Evolutionary conservation across 2,113 vertebrate species (phyloP).

Genomic region (Morone saxatilis): DNA sequence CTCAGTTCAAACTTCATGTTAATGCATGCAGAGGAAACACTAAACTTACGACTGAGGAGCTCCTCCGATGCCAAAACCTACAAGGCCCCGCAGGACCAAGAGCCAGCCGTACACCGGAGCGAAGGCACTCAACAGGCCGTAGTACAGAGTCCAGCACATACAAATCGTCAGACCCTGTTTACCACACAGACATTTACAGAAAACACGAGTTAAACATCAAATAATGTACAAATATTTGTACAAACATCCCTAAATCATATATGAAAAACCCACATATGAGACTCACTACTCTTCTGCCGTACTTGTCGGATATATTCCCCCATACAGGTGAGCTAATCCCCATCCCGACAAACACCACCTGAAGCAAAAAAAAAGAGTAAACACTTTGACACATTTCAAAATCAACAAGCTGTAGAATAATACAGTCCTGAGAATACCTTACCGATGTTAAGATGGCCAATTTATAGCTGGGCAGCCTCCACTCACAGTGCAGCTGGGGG

Average conservation of each 20-base stretch:
- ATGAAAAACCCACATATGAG: not conserved
- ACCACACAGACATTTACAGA: conserved; percentile 56
- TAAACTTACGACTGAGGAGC: conserved; percentile 92
- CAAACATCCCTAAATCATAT: not conserved
- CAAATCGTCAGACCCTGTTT: conserved; percentile 85
- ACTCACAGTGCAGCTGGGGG: conserved; percentile 96
- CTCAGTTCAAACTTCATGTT: not conserved
- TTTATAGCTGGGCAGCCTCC: conserved; percentile 92
- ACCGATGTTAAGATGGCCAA: conserved; percentile 96
- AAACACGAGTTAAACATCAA: conserved; percentile 6
- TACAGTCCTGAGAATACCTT: conserved; percentile 45
- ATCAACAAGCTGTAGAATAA: not conserved
- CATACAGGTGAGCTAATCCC: conserved; percentile 92
- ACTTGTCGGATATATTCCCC: conserved; percentile 94
- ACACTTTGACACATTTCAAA: not conserved
- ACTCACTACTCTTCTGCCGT: conserved; percentile 94
- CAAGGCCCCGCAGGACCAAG: conserved; percentile 88
- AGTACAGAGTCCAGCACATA: conserved; percentile 90
- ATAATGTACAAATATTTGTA: not conserved
- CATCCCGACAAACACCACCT: conserved; percentile 97
- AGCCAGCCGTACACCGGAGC: conserved; percentile 92
- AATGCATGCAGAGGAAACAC: not conserved
- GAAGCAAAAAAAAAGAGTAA: not conserved
- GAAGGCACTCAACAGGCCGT: conserved; percentile 91
- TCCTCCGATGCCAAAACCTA: conserved; percentile 93